Conservation (phyloP, 2,888 invertebrate genomes). For the Pecten maximus region DNA sequence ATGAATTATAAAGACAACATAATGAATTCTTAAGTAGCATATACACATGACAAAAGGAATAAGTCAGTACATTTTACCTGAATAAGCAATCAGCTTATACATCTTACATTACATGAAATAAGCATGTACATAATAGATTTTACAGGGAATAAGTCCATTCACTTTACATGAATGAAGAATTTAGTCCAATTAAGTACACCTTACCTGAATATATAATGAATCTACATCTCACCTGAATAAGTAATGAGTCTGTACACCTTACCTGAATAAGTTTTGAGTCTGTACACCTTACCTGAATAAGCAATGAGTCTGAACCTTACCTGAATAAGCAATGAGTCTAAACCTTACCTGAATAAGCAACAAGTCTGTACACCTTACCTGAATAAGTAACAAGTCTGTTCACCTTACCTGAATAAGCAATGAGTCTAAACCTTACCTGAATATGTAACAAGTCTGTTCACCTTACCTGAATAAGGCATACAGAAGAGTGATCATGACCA, state of each 20-base stretch:
- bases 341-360: background rate
- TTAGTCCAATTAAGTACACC: background rate
- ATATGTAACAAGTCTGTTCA: background rate
- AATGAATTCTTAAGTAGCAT: too few species aligned
- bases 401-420: background rate
- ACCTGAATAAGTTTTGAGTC: background rate
- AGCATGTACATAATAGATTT: background rate
- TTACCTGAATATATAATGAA: background rate
- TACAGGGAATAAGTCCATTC: too few species aligned
- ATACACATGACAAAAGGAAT: too few species aligned
- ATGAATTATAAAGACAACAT: too few species aligned
- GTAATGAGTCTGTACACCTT: too few species aligned
- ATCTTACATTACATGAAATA: background rate
- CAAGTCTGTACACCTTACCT: background rate
- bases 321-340: too few species aligned
- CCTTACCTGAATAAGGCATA: constrained; percentile 96
- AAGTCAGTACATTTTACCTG: too few species aligned
- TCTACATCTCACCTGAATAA: background rate
- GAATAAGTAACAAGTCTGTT: too few species aligned
- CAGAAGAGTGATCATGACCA: constrained; percentile 96
- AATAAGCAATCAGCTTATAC: background rate
- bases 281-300: background rate
- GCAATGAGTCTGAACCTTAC: too few species aligned
- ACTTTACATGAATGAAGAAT: background rate
- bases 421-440: background rate